A percentile compares a stretch with the other conserved stretches of the same genome.
Conservation (phyloP, 2,113 vertebrate species). For the Otolemur garnettii region DNA sequence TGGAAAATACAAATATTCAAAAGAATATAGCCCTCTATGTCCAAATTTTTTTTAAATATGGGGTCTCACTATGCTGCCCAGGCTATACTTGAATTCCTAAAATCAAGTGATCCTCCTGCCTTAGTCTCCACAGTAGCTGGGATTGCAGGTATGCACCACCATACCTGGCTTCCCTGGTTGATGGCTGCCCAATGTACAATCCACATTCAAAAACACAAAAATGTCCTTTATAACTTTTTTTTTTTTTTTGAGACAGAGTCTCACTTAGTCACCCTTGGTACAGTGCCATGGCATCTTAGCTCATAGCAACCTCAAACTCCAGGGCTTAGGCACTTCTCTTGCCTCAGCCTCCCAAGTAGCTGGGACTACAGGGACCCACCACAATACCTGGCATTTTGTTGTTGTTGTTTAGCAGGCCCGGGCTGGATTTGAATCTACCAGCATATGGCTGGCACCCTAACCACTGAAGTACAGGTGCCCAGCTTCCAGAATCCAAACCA, state of each 20-base stretch:
- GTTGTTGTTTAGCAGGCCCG: no score
- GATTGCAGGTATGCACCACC: not conserved
- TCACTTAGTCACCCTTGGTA: no score
- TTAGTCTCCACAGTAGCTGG: not conserved
- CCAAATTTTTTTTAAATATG: not conserved
- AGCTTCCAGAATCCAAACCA: not conserved
- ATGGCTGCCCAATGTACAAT: not conserved
- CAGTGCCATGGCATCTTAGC: no score
- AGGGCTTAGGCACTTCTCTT: no score
- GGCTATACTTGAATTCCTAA: not conserved
- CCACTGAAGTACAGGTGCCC: no score
- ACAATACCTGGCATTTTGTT: no score
- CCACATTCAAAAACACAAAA: slow-evolving; percentile 29
- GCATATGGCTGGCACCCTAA: no score
- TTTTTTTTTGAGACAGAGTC: no score
- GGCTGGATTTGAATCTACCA: no score
- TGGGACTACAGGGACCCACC: no score
- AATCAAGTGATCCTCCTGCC: not conserved
- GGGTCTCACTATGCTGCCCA: not conserved
- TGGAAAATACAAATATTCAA: not conserved
- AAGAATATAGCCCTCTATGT: not conserved
- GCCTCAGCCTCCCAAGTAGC: no score
- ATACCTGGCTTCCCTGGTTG: not conserved
- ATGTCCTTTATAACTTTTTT: slow-evolving; percentile 17
- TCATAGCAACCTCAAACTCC: no score